A percentile compares a stretch with the other conserved stretches of the same genome.
Evolutionary conservation across 37 sponge, comb jelly and placozoan species (phyloP).

Genomic region (Axinella damicornis): DNA sequence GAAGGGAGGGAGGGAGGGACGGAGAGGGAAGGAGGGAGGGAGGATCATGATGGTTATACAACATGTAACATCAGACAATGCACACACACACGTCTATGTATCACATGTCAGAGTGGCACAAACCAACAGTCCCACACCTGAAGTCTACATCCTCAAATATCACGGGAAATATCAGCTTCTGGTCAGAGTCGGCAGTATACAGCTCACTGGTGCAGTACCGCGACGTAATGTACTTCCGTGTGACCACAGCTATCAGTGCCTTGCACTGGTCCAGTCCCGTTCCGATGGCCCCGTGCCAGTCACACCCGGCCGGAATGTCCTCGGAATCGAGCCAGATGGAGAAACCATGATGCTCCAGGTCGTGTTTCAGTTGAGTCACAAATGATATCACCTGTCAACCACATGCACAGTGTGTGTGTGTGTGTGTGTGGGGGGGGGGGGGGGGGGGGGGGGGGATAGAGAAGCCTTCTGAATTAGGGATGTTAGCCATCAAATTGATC

Average conservation of each 20-base stretch:
- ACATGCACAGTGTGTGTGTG: too few species aligned
- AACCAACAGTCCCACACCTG: too few species aligned
- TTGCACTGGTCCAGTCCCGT: constrained; percentile 71
- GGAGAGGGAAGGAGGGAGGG: too few species aligned
- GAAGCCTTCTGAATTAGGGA: too few species aligned
- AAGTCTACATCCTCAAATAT: constrained; percentile 74
- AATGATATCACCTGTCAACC: constrained; percentile 25
- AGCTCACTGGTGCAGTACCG: constrained; percentile 83
- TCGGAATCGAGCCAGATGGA: constrained; percentile 76
- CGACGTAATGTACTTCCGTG: constrained; percentile 79
- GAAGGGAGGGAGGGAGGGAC: too few species aligned
- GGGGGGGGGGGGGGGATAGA: too few species aligned
- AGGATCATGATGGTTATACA: too few species aligned
- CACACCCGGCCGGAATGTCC: constrained; percentile 73
- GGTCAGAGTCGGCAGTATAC: constrained; percentile 74
- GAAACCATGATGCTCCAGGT: constrained; percentile 61
- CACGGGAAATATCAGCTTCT: constrained; percentile 79
- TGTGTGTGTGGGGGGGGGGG: too few species aligned
- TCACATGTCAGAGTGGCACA: too few species aligned
- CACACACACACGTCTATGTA: too few species aligned
- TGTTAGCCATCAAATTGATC: too few species aligned
- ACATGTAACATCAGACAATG: too few species aligned
- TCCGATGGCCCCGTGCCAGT: constrained; percentile 83
- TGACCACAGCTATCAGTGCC: constrained; percentile 76
- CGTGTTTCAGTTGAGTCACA: constrained; percentile 55